A percentile compares a stretch with the other conserved stretches of the same genome.
These are phyloP conservation scores for Philaethria dido DNA, from an alignment of 2,888 invertebrate species.

Conservation along the genomic window DNA sequence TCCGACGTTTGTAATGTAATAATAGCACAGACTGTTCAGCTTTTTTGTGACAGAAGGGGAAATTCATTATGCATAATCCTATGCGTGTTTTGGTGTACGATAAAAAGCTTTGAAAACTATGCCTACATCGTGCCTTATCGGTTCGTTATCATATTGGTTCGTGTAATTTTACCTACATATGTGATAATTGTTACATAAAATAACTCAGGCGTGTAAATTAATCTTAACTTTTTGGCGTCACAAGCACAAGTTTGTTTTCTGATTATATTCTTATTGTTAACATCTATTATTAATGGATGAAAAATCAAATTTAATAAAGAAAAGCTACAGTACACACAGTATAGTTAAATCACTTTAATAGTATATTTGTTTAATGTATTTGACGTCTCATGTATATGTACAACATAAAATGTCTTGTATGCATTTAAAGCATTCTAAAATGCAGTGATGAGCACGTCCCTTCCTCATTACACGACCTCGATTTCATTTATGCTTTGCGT, in stretches of 20 bases:
- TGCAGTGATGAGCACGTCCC: conserved; percentile 61
- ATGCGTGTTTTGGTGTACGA: conserved; percentile 46
- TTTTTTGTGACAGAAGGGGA: conserved; percentile 61
- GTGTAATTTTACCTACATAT: conserved; percentile 29
- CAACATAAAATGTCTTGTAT: conserved; percentile 32
- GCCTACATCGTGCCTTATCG: conserved; percentile 19
- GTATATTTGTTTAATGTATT: not conserved
- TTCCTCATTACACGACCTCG: conserved; percentile 61
- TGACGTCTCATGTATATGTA: not conserved
- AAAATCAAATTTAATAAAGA: too few relatives aligned
- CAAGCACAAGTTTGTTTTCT: conserved; percentile 41
- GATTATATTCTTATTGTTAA: not conserved
- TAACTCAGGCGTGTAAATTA: conserved; percentile 43
- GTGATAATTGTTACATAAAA: conserved; percentile 41
- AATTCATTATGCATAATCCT: conserved; percentile 54
- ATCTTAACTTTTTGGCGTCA: conserved; percentile 38
- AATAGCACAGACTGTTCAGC: conserved; percentile 72
- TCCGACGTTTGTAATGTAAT: conserved; percentile 75
- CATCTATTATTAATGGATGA: not conserved
- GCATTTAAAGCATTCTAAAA: conserved; percentile 59
- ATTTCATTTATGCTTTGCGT: conserved; percentile 42
- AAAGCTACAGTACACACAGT: too few relatives aligned
- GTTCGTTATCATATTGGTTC: conserved; percentile 18
- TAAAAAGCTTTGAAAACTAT: conserved; percentile 36
- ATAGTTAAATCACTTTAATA: too few relatives aligned